Conservation (phyloP, 2,888 invertebrate genomes). For the Cerastis leucographa region DNA sequence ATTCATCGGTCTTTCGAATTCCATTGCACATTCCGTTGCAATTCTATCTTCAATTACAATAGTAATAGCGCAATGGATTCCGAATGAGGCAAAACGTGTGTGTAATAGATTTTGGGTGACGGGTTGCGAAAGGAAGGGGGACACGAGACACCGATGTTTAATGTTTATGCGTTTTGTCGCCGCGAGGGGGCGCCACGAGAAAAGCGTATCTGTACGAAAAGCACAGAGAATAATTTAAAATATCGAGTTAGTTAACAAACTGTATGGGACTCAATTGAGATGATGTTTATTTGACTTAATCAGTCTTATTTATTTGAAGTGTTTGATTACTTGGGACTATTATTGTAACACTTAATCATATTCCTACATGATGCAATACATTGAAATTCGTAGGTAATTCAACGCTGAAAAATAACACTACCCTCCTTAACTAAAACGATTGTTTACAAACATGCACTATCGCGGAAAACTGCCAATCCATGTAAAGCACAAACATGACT, state of each 20-base stretch:
- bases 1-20: conserved; percentile 10
- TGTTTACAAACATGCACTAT: conserved; percentile 39
- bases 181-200: conserved; percentile 58
- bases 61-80: conserved; percentile 52
- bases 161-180: conserved; percentile 73
- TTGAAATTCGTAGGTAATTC: background rate
- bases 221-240: conserved; percentile 45
- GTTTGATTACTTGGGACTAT: background rate
- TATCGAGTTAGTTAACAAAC: conserved; percentile 22
- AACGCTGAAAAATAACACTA: background rate
- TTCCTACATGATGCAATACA: background rate
- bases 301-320: background rate
- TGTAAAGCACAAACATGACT: conserved; percentile 45
- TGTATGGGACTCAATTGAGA: conserved; percentile 20
- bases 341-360: background rate
- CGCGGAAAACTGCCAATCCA: conserved; percentile 33
- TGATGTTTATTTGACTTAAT: conserved; percentile 24
- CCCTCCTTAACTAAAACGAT: background rate
- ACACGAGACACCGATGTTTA: conserved; percentile 69
- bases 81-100: conserved; percentile 36
- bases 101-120: conserved; percentile 46
- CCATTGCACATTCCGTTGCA: conserved; percentile 27
- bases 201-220: conserved; percentile 45
- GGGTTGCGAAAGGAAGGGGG: conserved; percentile 49
- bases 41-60: background rate